phyloP scores from a whole-genome alignment of 2,113 vertebrate species.

The Falco punctatus region DNA sequence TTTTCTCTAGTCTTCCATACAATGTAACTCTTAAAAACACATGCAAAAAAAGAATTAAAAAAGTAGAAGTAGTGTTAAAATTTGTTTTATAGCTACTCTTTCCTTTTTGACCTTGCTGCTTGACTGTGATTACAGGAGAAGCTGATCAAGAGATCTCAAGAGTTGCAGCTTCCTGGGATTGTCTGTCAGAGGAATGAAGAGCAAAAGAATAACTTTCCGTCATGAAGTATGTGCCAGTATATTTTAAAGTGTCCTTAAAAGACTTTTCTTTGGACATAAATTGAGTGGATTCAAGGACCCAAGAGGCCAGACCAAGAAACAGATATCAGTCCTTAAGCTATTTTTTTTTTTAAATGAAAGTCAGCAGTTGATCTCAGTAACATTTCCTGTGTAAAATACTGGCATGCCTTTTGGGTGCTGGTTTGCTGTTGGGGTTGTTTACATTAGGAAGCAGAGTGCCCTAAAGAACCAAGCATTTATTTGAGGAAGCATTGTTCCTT shows the following conservation, averaged over 20 bases:
- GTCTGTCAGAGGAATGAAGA: constrained; percentile 16
- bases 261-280: constrained; percentile 24
- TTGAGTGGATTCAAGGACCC: neutral
- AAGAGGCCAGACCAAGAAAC: constrained; percentile 15
- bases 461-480: constrained; percentile 32
- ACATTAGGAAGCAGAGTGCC: constrained; percentile 3
- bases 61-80: neutral
- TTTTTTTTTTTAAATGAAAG: neutral
- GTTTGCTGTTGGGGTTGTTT: neutral
- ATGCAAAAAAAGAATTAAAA: neutral
- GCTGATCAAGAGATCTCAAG: constrained; percentile 18
- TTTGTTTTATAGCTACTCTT: neutral
- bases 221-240: neutral
- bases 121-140: constrained; percentile 1
- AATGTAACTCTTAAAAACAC: neutral
- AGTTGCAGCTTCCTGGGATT: constrained; percentile 35
- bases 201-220: constrained; percentile 2
- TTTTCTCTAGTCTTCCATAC: neutral
- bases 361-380: neutral
- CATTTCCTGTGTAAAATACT: constrained; percentile 11
- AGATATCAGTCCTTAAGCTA: neutral
- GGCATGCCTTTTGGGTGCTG: neutral
- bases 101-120: constrained; percentile 19
- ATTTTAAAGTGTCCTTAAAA: constrained; percentile 51
- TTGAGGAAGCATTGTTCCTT: constrained; percentile 19